phyloP scores from a whole-genome alignment of 2,888 invertebrate species.

The Acronicta leporina region DNA sequence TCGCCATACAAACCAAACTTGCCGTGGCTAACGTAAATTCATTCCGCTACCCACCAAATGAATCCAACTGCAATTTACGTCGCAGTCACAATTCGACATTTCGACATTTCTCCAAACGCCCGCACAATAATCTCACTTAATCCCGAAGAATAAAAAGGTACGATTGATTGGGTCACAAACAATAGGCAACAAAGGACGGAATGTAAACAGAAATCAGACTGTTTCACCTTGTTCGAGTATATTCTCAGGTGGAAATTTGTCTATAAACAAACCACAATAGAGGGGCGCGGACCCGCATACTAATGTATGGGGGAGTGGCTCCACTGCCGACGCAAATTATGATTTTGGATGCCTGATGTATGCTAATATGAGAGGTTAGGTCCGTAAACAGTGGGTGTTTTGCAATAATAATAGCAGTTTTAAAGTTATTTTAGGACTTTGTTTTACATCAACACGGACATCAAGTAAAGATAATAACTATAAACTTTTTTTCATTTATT shows the following conservation, averaged over 20 bases:
- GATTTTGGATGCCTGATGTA: conserved; percentile 43
- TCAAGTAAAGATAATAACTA: no score
- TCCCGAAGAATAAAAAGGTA: conserved; percentile 51
- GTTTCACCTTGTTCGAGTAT: conserved; percentile 63
- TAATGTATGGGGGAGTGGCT: conserved; percentile 61
- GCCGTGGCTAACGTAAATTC: conserved; percentile 33
- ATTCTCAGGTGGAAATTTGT: conserved; percentile 73
- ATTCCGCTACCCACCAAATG: conserved; percentile 31
- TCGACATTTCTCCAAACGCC: conserved; percentile 15
- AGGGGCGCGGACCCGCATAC: conserved; percentile 66
- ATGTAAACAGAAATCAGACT: conserved; percentile 66
- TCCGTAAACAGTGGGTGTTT: conserved; percentile 27
- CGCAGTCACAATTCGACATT: conserved; percentile 13
- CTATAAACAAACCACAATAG: conserved; percentile 75
- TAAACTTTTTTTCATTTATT: no score
- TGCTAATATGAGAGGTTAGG: conserved; percentile 34
- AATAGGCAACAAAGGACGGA: conserved; percentile 48
- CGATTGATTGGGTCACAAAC: conserved; percentile 53
- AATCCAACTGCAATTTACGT: conserved; percentile 39
- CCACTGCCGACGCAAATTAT: conserved; percentile 49
- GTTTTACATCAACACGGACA: neutral
- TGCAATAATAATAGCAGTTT: conserved; percentile 29
- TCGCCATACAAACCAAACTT: conserved; percentile 33
- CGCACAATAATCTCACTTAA: conserved; percentile 50
- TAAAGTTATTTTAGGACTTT: conserved; percentile 18